Conservation (phyloP, 2,888 invertebrate species). For the Anoplius nigerrimus region DNA sequence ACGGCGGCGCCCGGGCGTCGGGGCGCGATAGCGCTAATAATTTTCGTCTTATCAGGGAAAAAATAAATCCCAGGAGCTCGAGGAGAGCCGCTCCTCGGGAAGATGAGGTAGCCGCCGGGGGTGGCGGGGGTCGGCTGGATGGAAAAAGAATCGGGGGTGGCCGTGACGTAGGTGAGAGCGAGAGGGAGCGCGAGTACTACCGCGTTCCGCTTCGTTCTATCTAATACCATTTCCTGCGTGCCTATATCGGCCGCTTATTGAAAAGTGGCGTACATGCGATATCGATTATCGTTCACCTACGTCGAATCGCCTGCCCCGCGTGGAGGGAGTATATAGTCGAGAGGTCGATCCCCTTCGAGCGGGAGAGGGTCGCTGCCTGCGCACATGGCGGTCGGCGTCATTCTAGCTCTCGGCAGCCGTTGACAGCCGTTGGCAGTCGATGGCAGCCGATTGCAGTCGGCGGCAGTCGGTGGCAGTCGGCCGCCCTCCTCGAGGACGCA, state of each 20-base stretch:
- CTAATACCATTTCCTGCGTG: conserved; percentile 5
- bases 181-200: background rate
- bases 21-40: background rate
- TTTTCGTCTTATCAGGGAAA: conserved; percentile 2
- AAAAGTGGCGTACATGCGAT: conserved; percentile 52
- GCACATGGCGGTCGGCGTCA: conserved; percentile 9
- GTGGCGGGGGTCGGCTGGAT: too few relatives aligned
- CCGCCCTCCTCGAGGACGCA: background rate
- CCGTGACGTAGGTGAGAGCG: background rate
- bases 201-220: conserved; percentile 1
- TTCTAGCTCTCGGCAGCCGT: too few relatives aligned
- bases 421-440: too few relatives aligned
- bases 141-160: background rate
- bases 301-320: background rate
- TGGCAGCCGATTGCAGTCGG: too few relatives aligned
- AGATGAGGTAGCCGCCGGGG: too few relatives aligned
- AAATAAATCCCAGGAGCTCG: too few relatives aligned
- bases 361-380: background rate
- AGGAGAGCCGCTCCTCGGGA: background rate
- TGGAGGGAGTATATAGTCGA: background rate
- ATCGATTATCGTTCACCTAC: conserved; percentile 46
- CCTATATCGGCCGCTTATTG: conserved; percentile 39
- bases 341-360: conserved; percentile 7
- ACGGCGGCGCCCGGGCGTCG: background rate
- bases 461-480: background rate